A percentile compares a stretch with the other conserved stretches of the same genome.
Evolutionary conservation across 37 sponge, comb jelly and placozoan genomes (phyloP).

Genomic region (Beroe forskalii): DNA sequence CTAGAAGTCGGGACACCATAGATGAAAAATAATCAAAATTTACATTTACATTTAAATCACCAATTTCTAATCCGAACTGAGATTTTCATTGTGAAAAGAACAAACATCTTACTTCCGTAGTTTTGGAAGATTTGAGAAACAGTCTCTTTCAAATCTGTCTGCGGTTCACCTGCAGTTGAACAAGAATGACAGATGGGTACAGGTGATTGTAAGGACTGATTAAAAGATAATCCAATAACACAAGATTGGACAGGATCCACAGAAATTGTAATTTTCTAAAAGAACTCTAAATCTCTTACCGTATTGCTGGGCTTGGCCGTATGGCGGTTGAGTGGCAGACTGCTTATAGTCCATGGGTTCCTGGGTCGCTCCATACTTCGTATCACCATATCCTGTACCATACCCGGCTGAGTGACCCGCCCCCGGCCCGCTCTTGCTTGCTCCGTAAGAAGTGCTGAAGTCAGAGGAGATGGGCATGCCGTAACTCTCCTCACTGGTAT

Average conservation of each 20-base stretch:
- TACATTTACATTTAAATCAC: background rate
- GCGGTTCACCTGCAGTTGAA: background rate
- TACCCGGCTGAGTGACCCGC: background rate
- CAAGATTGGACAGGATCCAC: too few relatives aligned
- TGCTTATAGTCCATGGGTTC: background rate
- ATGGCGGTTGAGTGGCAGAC: background rate
- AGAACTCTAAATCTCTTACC: too few relatives aligned
- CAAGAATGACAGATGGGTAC: too few relatives aligned
- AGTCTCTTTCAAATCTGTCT: conserved; percentile 12
- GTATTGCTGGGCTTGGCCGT: too few relatives aligned
- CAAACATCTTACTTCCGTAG: conserved; percentile 41
- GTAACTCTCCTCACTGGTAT: background rate
- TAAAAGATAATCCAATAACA: too few relatives aligned
- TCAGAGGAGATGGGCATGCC: background rate
- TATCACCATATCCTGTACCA: background rate
- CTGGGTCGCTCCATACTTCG: background rate
- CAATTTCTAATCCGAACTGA: too few relatives aligned
- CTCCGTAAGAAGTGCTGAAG: too few relatives aligned
- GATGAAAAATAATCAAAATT: too few relatives aligned
- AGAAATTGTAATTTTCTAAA: too few relatives aligned
- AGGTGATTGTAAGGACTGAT: too few relatives aligned
- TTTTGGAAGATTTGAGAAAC: conserved; percentile 56
- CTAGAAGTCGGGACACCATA: too few relatives aligned
- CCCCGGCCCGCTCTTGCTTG: background rate
- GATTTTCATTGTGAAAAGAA: too few relatives aligned